Conservation (phyloP, 2,797 vertebrate genomes). For the Yasuhikotakia modesta region DNA sequence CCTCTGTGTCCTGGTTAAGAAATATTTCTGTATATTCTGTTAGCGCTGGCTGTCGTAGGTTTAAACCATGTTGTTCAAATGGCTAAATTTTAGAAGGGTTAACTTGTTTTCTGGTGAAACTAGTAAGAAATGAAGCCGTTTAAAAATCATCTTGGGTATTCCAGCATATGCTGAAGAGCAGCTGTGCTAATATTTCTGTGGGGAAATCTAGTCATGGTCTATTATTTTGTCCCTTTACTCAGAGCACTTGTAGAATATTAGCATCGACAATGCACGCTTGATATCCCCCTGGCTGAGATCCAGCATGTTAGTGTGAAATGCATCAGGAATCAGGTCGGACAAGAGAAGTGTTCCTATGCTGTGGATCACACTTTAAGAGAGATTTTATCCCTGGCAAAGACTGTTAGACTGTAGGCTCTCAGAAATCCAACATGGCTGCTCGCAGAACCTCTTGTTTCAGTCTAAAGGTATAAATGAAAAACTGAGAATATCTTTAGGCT, state of each 20-base stretch:
- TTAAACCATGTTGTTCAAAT: neutral
- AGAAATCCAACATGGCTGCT: slow-evolving; percentile 2
- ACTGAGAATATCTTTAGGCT: neutral
- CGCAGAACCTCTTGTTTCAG: neutral
- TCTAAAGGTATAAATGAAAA: slow-evolving; percentile 18
- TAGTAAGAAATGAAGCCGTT: neutral
- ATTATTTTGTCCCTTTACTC: slow-evolving; percentile 9
- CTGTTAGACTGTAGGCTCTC: slow-evolving; percentile 4
- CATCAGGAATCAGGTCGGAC: slow-evolving; percentile 65
- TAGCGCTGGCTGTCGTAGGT: neutral
- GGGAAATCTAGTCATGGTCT: neutral
- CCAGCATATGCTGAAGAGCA: neutral
- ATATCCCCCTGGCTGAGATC: slow-evolving; percentile 60
- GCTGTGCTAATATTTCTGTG: neutral
- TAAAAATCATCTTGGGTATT: neutral
- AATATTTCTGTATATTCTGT: neutral
- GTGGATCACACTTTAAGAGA: slow-evolving; percentile 45
- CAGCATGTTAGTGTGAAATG: slow-evolving; percentile 68
- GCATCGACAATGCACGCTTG: slow-evolving; percentile 45
- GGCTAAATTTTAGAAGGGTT: neutral
- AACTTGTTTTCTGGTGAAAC: neutral
- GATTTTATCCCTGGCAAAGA: slow-evolving; percentile 30
- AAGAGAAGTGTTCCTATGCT: slow-evolving; percentile 27
- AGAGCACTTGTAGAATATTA: slow-evolving; percentile 44
- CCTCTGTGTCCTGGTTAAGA: too few species aligned